Percentiles rank a stretch among this genome's conserved stretches.
Conservation (phyloP, 2,797 vertebrate species). For the Melanogrammus aeglefinus region DNA sequence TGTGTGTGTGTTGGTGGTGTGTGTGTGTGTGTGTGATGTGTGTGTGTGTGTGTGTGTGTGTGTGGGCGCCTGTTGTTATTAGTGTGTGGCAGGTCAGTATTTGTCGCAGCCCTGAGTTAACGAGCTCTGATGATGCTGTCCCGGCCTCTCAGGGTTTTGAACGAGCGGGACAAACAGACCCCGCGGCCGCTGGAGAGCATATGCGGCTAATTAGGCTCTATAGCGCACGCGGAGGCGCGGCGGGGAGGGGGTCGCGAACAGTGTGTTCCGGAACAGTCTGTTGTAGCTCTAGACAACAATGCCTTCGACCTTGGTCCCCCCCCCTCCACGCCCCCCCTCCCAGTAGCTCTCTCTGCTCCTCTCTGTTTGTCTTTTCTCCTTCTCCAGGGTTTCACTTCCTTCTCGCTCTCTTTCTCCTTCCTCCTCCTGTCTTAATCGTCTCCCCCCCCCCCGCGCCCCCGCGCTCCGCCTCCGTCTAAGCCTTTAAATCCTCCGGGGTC, state of each 20-base stretch:
- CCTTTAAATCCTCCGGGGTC: background rate
- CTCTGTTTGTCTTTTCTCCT: constrained; percentile 14
- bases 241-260: constrained; percentile 8
- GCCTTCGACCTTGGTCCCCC: constrained; percentile 66
- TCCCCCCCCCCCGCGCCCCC: too few relatives aligned
- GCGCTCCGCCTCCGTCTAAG: background rate
- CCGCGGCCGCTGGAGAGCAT: constrained; percentile 36
- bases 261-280: constrained; percentile 66
- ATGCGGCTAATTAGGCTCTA: constrained; percentile 59
- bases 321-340: constrained; percentile 43
- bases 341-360: constrained; percentile 21
- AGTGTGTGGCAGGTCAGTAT: constrained; percentile 33
- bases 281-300: constrained; percentile 61
- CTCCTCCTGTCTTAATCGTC: too few relatives aligned
- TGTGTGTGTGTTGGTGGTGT: too few relatives aligned
- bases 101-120: background rate
- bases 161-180: constrained; percentile 65
- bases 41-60: background rate
- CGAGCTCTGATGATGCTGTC: constrained; percentile 59
- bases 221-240: too few relatives aligned
- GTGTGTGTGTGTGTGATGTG: too few relatives aligned
- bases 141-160: constrained; percentile 40
- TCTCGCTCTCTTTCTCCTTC: background rate
- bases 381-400: background rate
- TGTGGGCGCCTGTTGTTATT: constrained; percentile 8